Percentiles rank a stretch among this genome's conserved stretches.
Conservation (phyloP, 2,113 vertebrate genomes). For the Anser cygnoides region DNA sequence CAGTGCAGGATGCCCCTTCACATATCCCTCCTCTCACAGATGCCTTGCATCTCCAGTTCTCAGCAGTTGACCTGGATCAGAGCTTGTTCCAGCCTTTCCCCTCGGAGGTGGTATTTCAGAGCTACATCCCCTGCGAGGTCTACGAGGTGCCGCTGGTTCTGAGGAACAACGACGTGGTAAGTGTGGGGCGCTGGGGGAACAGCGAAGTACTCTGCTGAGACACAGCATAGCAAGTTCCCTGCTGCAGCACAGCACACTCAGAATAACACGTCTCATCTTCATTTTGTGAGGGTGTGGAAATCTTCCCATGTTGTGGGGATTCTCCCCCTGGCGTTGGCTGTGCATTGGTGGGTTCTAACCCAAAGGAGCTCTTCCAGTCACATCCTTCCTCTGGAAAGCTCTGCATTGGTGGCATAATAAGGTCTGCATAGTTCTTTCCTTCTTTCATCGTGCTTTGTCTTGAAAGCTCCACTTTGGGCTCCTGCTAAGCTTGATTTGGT, state of each 20-base stretch:
- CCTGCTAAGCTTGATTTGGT: not conserved
- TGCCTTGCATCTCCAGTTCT: constrained; percentile 74
- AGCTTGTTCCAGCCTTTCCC: constrained; percentile 86
- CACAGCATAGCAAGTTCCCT: not conserved
- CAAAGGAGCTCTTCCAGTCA: not conserved
- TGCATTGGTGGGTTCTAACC: not conserved
- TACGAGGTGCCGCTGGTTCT: constrained; percentile 81
- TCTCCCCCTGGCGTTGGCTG: not conserved
- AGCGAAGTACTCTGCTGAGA: too few relatives aligned
- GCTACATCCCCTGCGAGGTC: constrained; percentile 77
- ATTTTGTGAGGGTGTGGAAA: not conserved
- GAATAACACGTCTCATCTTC: not conserved
- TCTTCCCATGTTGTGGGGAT: not conserved
- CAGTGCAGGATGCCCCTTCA: not conserved
- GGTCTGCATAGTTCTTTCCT: not conserved
- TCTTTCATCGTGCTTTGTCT: not conserved
- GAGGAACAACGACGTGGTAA: constrained; percentile 85
- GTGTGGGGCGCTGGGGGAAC: not conserved
- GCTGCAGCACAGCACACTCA: not conserved
- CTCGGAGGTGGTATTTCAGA: constrained; percentile 88
- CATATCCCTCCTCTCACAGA: not conserved
- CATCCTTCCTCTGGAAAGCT: not conserved
- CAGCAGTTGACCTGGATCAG: constrained; percentile 74
- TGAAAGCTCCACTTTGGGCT: not conserved
- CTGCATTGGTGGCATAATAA: not conserved